A percentile compares a stretch with the other conserved stretches of the same genome.
Conservation (phyloP, 2,797 vertebrate genomes). For the Melopsittacus undulatus region DNA sequence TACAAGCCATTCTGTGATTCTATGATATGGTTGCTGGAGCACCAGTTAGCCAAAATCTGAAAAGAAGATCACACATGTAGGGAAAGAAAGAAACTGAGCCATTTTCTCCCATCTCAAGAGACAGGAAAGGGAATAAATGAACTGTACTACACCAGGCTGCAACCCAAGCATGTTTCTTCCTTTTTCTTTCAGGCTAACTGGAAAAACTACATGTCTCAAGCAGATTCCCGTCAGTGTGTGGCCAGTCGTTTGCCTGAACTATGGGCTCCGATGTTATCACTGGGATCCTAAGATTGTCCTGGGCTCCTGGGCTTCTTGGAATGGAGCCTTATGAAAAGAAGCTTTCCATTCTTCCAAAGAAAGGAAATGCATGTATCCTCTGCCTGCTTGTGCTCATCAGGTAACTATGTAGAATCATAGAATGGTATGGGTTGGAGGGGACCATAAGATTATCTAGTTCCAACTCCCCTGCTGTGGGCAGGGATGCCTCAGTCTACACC, state of each 20-base stretch:
- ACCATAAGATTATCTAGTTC: not conserved
- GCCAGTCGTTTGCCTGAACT: accelerated
- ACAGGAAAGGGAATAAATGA: not conserved
- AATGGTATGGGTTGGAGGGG: not conserved
- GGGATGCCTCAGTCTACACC: not conserved
- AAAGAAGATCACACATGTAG: accelerated
- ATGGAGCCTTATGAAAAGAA: not conserved
- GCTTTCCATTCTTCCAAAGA: not conserved
- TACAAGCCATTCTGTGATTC: not conserved
- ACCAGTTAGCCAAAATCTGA: not conserved
- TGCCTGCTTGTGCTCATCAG: not conserved
- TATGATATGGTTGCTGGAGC: not conserved
- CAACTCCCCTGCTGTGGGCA: not conserved
- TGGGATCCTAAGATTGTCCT: not conserved
- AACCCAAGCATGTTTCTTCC: not conserved
- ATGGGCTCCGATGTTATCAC: not conserved
- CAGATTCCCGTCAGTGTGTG: accelerated
- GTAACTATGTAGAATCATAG: accelerated
- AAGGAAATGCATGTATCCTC: accelerated
- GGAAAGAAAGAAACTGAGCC: not conserved
- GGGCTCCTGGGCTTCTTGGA: not conserved
- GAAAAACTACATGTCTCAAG: not conserved
- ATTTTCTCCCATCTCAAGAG: not conserved
- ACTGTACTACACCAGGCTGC: not conserved
- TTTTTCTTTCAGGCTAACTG: not conserved